Evolutionary conservation across 2,888 invertebrate genomes (phyloP).

Genomic region (Elgonia sp.): DNA sequence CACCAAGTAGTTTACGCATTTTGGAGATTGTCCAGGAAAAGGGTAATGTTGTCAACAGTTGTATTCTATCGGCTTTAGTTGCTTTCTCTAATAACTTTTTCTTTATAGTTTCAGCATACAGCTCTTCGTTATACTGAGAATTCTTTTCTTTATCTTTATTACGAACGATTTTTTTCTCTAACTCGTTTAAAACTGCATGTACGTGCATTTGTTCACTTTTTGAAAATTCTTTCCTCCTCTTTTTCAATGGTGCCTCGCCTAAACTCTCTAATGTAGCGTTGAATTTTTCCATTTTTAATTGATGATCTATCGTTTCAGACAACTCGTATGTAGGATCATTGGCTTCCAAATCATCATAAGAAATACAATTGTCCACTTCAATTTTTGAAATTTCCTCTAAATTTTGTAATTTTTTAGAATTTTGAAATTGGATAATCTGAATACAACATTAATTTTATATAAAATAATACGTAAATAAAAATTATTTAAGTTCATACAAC

Average conservation of each 20-base stretch:
- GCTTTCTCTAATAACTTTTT: slow-evolving; percentile 10
- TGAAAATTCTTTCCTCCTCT: too few species aligned
- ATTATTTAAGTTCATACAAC: background rate
- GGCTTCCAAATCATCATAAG: too few species aligned
- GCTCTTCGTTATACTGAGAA: background rate
- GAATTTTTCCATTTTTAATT: too few species aligned
- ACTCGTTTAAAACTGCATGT: background rate
- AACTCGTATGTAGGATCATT: too few species aligned
- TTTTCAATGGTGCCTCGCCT: too few species aligned
- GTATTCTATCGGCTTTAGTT: background rate
- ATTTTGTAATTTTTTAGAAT: too few species aligned
- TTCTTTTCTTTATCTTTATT: too few species aligned
- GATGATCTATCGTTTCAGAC: too few species aligned
- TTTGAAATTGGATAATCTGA: background rate
- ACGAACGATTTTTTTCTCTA: background rate
- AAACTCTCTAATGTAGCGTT: too few species aligned
- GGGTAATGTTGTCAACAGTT: slow-evolving; percentile 5
- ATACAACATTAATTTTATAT: background rate
- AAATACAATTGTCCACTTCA: too few species aligned
- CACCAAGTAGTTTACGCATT: slow-evolving; percentile 5
- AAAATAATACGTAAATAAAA: too few species aligned
- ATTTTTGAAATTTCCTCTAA: too few species aligned
- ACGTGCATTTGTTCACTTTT: background rate
- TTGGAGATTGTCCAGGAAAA: slow-evolving; percentile 7
- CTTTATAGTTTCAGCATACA: background rate